Evolutionary conservation across 2,888 invertebrate species (phyloP).

Genomic region (Deilephila porcellus): DNA sequence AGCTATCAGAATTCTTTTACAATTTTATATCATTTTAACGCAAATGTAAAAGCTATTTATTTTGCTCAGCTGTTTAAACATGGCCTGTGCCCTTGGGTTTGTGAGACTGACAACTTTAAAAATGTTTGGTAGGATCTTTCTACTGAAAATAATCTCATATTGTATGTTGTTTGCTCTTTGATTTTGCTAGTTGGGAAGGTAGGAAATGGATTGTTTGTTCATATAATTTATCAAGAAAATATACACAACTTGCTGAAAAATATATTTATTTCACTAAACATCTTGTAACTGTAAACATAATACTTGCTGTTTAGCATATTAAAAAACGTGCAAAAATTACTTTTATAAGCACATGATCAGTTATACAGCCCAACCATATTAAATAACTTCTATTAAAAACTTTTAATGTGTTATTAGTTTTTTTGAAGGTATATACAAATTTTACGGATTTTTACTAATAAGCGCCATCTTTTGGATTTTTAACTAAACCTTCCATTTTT

Average conservation of each 20-base stretch:
- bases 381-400: constrained; percentile 11
- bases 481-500: too few species aligned
- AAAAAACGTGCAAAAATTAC: constrained; percentile 48
- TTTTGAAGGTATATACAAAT: neutral
- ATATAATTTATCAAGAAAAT: neutral
- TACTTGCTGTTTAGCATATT: constrained; percentile 35
- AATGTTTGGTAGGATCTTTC: too few species aligned
- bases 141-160: too few species aligned
- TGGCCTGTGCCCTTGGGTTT: too few species aligned
- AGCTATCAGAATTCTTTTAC: too few species aligned
- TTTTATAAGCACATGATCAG: constrained; percentile 19
- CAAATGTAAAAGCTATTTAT: too few species aligned
- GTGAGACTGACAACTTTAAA: too few species aligned
- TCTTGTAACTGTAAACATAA: constrained; percentile 33
- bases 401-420: neutral
- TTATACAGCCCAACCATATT: constrained; percentile 5
- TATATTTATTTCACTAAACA: constrained; percentile 45
- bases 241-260: constrained; percentile 35
- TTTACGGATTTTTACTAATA: neutral
- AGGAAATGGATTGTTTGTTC: neutral
- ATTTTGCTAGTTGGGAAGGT: neutral
- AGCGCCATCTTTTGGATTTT: neutral
- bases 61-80: too few species aligned
- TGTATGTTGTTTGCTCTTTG: too few species aligned
- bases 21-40: too few species aligned